Evolutionary conservation across 2,113 vertebrate genomes (phyloP), one percentile per base, ranked within the genome.

Genomic region (Sinosuthora webbiana): DNA sequence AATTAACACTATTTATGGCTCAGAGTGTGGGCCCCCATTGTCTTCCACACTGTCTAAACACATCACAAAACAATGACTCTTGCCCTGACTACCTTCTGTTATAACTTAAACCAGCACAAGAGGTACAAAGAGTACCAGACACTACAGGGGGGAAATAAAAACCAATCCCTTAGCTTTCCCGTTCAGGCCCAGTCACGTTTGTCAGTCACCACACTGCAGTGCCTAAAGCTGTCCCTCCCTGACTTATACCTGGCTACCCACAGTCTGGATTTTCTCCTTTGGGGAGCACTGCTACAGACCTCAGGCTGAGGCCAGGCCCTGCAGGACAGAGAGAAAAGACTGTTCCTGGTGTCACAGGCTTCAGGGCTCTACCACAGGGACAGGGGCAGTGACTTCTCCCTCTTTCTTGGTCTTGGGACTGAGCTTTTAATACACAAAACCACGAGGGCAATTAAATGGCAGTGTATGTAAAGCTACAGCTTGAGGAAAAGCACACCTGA

Each of bases 381-480:
- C 33, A 31, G 44, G 62, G 60, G 41, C 47, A 74, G 59, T 0
- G 0, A 68, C 60, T 24, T 35, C 53, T 15, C 11, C 7, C 27
- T 60, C 47, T 47, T 59, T 25, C 52, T 10, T 0, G 13, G 39
- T 4, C 31, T 19, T 22, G 70, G 59, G 60, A 27, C 16, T 35
- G n/a, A 74, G 35, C 52, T 70, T 50, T 39, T 22, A 17, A 47
- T 0, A 2, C n/a, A 9, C 13, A 10, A 14, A 27, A 49, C 44
- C 30, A 81, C 30, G 19, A 89, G 20, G 7, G 67, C 37, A 79
- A n/a, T 53, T 27, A 11, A 64, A 42, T 2, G 15, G 59, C 56
- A 67, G 41, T 1, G 0, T 14, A 35, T 0, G 1, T 14, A 33
- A 30, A 3, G 4, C 57, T 14, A 31, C 0, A 3, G 65, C 42